phyloP scores from a whole-genome alignment of 2,113 vertebrate species.

The Ceuthmochares aereus region DNA sequence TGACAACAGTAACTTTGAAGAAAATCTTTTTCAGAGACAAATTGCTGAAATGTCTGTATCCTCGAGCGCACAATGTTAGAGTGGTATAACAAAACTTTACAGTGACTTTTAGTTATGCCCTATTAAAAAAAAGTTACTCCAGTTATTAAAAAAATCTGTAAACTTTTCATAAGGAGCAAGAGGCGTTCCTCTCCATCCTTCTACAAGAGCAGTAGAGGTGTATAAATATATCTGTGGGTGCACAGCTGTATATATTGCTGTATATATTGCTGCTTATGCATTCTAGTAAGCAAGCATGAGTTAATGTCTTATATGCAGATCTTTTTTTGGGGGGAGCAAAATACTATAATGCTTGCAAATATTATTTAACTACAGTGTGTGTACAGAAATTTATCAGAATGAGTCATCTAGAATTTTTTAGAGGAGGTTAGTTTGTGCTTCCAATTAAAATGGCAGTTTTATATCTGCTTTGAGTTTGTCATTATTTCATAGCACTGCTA shows the following conservation, averaged over 20 bases:
- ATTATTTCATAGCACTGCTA: background rate
- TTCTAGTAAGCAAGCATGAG: background rate
- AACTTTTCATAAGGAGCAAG: background rate
- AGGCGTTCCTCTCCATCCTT: background rate
- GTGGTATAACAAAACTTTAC: background rate
- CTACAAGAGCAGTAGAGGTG: background rate
- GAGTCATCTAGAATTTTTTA: background rate
- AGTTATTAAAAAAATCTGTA: background rate
- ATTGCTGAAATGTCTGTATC: background rate
- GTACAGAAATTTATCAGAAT: background rate
- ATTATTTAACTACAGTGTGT: background rate
- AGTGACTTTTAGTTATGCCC: background rate
- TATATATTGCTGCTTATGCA: background rate
- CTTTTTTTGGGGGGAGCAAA: background rate
- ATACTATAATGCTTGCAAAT: background rate
- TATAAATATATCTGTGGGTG: background rate
- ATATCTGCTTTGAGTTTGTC: background rate
- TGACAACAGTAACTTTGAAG: background rate
- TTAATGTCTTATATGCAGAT: background rate
- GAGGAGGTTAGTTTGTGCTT: background rate
- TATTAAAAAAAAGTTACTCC: too few species aligned
- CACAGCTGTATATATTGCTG: background rate
- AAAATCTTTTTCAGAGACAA: conserved; percentile 4
- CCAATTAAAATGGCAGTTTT: background rate
- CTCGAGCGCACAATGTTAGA: background rate